Evolutionary conservation across 1,140 invertebrate genomes (phyloP), one percentile per base, ranked within the genome.

Genomic region (Thereuonema tuberculata): DNA sequence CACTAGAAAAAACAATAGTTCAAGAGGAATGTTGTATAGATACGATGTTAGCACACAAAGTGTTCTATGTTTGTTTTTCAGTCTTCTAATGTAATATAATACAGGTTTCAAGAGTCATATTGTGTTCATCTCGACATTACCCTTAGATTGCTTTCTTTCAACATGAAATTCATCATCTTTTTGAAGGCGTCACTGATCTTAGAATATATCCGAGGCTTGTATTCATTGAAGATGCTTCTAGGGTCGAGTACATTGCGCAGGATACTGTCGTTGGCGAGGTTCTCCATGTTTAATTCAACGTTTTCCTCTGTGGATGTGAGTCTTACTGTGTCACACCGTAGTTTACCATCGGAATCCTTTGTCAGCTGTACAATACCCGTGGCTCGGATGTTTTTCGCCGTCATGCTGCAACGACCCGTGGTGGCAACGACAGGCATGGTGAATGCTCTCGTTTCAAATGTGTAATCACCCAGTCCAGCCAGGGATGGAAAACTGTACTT

Each of bases 141-240:
- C n/a, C n/a, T n/a, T n/a, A n/a, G n/a, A n/a, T n/a, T n/a, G n/a
- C n/a, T n/a, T n/a, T 55, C 28, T 28, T 55, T 55, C 2, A 55
- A 21, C 25, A 25, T 55, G 28, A 55, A 55, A 28, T 55, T 55
- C 3, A 55, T 14, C 3, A 55, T 28, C 24, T 21, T 55, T 28
- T 55, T 55, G 27, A 55, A 28, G 17, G 53, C 53, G 12, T 55
- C 53, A 21, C 14, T 25, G 23, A 55, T 55, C 21, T 55, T 55
- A 29, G 24, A 9, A 21, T 55, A 14, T 5, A 55, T 55, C 27
- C 53, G 3, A 5, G 53, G 53, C 23, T 55, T 55, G 21, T 55
- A 55, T 9, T 55, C 53, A 3, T 26, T 29, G 23, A 26, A 55
- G 9, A 55, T 25, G 17, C 14, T 21, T 28, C 26, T 55, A 28